A percentile compares a stretch with the other conserved stretches of the same genome.
phyloP scores from a whole-genome alignment of 92 coral and sea anemone species.

The Montipora capitata region DNA sequence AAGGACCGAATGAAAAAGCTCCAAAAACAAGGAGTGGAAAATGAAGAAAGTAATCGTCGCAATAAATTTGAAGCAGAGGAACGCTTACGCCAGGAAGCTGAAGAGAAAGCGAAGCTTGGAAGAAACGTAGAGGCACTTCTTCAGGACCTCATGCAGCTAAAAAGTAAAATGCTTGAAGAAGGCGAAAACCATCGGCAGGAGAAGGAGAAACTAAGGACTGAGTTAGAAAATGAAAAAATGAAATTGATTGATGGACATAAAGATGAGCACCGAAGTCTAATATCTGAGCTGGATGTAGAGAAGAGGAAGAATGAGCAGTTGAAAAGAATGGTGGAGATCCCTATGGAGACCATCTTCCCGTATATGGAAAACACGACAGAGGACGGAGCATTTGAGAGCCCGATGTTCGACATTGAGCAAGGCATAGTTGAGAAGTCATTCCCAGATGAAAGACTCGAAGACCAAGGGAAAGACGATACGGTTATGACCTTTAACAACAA shows the following conservation, averaged over 20 bases:
- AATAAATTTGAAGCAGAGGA: slow-evolving; percentile 72
- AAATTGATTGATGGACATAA: slow-evolving; percentile 9
- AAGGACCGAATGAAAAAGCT: slow-evolving; percentile 54
- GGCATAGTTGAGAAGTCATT: slow-evolving; percentile 9
- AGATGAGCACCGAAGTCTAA: slow-evolving; percentile 20
- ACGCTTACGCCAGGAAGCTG: slow-evolving; percentile 70
- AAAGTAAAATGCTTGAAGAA: slow-evolving; percentile 77
- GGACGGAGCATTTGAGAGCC: slow-evolving; percentile 27
- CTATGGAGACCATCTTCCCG: slow-evolving; percentile 30
- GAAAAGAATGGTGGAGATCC: slow-evolving; percentile 53
- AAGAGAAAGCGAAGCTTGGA: slow-evolving; percentile 76
- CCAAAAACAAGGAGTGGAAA: slow-evolving; percentile 66
- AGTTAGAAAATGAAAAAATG: slow-evolving; percentile 63
- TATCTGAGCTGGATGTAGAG: slow-evolving; percentile 31
- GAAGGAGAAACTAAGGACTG: slow-evolving; percentile 59
- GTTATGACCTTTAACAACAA: slow-evolving; percentile 18
- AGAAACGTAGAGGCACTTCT: slow-evolving; percentile 80
- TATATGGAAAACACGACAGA: slow-evolving; percentile 44
- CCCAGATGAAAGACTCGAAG: slow-evolving; percentile 13
- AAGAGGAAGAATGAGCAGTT: slow-evolving; percentile 27
- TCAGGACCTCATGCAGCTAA: slow-evolving; percentile 80
- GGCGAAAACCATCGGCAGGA: slow-evolving; percentile 72
- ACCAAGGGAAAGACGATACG: slow-evolving; percentile 22
- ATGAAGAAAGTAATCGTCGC: slow-evolving; percentile 64
- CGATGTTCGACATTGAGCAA: slow-evolving; percentile 13